phyloP scores from a whole-genome alignment of 2,113 vertebrate species.

The Proterorhinus semilunaris region DNA sequence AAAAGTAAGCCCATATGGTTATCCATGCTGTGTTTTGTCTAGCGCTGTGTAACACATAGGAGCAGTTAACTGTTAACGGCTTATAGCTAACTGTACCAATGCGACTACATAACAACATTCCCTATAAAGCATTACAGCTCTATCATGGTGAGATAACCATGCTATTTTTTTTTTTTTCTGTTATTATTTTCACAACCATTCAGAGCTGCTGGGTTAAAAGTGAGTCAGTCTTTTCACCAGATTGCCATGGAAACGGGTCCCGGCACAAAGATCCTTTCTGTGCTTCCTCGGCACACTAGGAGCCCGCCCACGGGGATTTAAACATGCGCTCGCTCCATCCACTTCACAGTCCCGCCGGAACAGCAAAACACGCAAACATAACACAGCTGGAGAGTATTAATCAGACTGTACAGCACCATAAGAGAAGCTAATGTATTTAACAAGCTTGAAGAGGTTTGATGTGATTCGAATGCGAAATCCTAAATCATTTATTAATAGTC shows the following conservation, averaged over 20 bases:
- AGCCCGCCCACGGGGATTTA: constrained; percentile 39
- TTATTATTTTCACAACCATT: constrained; percentile 25
- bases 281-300: constrained; percentile 46
- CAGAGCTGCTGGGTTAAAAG: constrained; percentile 31
- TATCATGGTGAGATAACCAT: constrained; percentile 37
- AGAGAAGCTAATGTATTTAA: not conserved
- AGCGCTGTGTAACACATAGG: not conserved
- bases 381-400: not conserved
- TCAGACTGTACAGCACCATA: not conserved
- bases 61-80: not conserved
- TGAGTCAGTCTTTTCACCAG: constrained; percentile 57
- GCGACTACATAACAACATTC: constrained; percentile 9
- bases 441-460: not conserved
- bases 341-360: constrained; percentile 18
- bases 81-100: not conserved
- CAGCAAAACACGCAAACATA: not conserved
- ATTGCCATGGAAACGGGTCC: constrained; percentile 52
- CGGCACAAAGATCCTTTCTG: constrained; percentile 64
- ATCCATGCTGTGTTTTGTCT: no score
- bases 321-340: constrained; percentile 38
- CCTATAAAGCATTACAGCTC: constrained; percentile 39
- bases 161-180: no score
- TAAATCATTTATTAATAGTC: not conserved
- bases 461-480: not conserved
- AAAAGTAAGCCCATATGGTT: not conserved